Percentiles rank a stretch among this genome's conserved stretches.
phyloP scores from a whole-genome alignment of 2,797 vertebrate species.

The Corythornis leucogaster region DNA sequence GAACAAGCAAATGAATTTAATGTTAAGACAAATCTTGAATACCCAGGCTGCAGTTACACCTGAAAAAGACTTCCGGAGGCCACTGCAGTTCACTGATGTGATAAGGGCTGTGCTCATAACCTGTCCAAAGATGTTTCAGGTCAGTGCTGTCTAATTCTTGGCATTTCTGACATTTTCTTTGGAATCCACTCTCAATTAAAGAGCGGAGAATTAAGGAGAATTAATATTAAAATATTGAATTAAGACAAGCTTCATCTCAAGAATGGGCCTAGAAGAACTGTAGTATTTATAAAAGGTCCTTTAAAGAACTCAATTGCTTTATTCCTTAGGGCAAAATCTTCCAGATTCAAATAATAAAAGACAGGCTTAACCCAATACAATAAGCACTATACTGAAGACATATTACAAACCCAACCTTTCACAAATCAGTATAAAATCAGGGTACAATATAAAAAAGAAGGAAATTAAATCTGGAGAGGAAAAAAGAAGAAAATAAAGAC shows the following conservation, averaged over 20 bases:
- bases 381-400: neutral
- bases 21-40: neutral
- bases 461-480: neutral
- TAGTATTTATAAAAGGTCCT: neutral
- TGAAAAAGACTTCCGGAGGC: neutral
- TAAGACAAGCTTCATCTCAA: neutral
- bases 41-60: neutral
- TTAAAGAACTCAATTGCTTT: neutral
- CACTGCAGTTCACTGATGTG: neutral
- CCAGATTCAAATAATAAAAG: neutral
- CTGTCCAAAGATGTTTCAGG: neutral
- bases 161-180: neutral
- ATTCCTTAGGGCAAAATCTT: neutral
- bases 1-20: neutral
- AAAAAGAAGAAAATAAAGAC: constrained; percentile 16
- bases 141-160: neutral
- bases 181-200: neutral
- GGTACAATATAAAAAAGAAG: neutral
- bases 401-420: neutral
- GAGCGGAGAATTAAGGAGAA: neutral
- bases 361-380: neutral
- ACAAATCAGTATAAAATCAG: neutral
- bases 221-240: neutral
- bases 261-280: neutral
- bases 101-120: neutral